A percentile compares a stretch with the other conserved stretches of the same genome.
Evolutionary conservation across 1,140 invertebrate species (phyloP).

Genomic region (Sipha flava): DNA sequence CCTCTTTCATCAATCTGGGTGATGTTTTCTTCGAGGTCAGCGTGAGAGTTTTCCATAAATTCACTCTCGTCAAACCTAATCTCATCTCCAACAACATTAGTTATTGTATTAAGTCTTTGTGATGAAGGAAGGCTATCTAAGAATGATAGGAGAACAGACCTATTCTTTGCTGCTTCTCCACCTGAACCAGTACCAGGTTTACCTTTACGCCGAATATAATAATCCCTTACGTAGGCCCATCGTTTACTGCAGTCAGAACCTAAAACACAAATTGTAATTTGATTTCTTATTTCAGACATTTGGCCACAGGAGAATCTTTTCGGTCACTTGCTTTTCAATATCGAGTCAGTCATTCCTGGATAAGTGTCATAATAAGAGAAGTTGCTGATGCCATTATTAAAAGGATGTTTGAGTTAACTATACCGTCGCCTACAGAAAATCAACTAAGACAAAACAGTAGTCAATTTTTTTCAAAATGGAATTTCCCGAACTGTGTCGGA

Average conservation of each 20-base stretch:
- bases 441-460: conserved; percentile 40
- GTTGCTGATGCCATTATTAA: background rate
- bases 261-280: background rate
- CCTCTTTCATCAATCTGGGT: background rate
- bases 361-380: conserved; percentile 19
- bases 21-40: conserved; percentile 8
- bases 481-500: conserved; percentile 42
- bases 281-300: conserved; percentile 31
- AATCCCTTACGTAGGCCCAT: background rate
- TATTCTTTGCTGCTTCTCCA: background rate
- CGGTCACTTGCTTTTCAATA: conserved; percentile 25
- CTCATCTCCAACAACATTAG: background rate
- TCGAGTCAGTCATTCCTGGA: conserved; percentile 13
- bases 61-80: conserved; percentile 1
- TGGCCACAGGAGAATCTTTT: conserved; percentile 33
- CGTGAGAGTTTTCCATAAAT: background rate
- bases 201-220: background rate
- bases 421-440: conserved; percentile 4
- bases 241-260: background rate
- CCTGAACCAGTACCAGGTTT: background rate
- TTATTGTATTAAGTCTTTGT: background rate
- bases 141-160: conserved; percentile 7
- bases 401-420: background rate
- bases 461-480: conserved; percentile 40
- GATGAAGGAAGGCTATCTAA: conserved; percentile 10